Evolutionary conservation across 2,797 vertebrate species (phyloP).

Genomic region (Cynopterus sphinx): DNA sequence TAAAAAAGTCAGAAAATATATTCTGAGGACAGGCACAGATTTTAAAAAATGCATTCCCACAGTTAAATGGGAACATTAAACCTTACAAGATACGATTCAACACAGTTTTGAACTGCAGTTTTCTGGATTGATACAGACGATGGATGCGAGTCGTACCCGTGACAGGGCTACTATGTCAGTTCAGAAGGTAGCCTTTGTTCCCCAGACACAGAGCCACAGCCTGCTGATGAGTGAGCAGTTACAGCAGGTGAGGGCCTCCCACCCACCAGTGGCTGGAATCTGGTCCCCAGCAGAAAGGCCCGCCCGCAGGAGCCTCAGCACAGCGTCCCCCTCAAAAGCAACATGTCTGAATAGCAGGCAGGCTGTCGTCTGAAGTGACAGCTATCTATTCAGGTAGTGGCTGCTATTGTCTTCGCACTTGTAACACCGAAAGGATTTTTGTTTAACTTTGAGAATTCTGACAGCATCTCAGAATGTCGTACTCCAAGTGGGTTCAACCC

Average conservation of each 20-base stretch:
- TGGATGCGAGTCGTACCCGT: background rate
- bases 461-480: conserved; percentile 64
- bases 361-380: conserved; percentile 77
- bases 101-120: background rate
- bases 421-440: conserved; percentile 73
- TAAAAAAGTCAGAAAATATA: conserved; percentile 1
- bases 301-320: background rate
- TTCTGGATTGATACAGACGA: background rate
- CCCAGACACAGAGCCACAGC: background rate
- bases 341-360: conserved; percentile 14
- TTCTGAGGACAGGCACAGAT: background rate
- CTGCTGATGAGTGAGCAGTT: background rate
- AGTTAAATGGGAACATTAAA: background rate
- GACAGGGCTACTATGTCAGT: background rate
- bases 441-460: conserved; percentile 78
- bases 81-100: background rate
- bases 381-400: conserved; percentile 72
- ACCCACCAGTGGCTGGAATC: background rate
- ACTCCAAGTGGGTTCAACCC: conserved; percentile 72
- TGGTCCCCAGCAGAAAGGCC: conserved; percentile 29
- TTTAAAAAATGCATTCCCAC: background rate
- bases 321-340: background rate
- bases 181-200: background rate
- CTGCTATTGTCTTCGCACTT: conserved; percentile 79
- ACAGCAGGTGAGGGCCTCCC: background rate